Evolutionary conservation across 2,888 invertebrate genomes (phyloP), one percentile per base, ranked within the genome.

Genomic region (Yponomeuta cagnagella): DNA sequence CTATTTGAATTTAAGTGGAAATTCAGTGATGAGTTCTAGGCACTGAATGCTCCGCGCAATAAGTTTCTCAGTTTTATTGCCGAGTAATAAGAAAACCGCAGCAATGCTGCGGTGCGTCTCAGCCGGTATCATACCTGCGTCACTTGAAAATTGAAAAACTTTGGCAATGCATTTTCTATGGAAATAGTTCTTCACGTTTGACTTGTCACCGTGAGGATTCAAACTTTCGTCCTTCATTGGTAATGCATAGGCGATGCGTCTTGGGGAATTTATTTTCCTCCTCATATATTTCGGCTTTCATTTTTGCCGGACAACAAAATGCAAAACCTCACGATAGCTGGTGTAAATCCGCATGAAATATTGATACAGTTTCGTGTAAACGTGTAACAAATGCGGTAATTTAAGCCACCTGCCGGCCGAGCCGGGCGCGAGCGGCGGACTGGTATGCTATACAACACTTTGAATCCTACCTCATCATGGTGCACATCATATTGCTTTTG

Each of bases 341-440:
- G 88, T 88, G 90, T 90, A 91, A 90, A 92, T 92, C 89, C 89
- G 85, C 85, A 88, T 92, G 90, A 92, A 90, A 92, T 91, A 92
- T 92, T 91, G 91, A 91, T 92, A 91, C 91, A 91, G 91, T 91
- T 91, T 90, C 88, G 89, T 89, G 91, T 90, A 90, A 91, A 90
- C 91, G 91, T 89, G 90, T 91, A 91, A 91, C 91, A 91, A 91
- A 92, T 92, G 91, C 88, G 90, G 92, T 91, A 90, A 91, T 92
- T 91, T 86, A 82, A 88, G 85, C 85, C 92, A 92, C 92, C 91
- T 92, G 91, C 84, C 82, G 81, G 80, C 79, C 77, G 76, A 77
- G 80, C 76, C 78, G 80, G 64, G 37, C 23, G 63, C 63, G 70
- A 76, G 78, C 80, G 75, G 78, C 79, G 79, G 81, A 76, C 78